Base-by-base conservation (phyloP, 2,797 vertebrate genomes). In the Coluber constrictor region DNA sequence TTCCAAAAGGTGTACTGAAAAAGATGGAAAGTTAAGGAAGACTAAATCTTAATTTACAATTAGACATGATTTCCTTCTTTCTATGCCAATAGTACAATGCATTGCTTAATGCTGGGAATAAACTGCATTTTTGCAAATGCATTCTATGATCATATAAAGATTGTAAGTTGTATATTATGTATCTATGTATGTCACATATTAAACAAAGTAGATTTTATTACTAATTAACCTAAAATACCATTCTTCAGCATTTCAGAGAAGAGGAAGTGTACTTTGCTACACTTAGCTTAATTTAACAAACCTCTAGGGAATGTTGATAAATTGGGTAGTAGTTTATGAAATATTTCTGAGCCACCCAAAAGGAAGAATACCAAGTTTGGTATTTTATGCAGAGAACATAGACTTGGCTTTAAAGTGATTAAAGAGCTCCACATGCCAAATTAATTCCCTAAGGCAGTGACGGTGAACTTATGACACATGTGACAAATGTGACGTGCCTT, bases 1-100 rank as follows among this genome's bases (percentile, higher is more conserved):
- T 99, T 99, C 99, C 99, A 99, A 96, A 99, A 99, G 0, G 99
- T 99, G 95, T 99, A 99, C 99, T 99, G 95, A 94, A 96, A 97
- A 29, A 95, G 1, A 95, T 18, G 74, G 63, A n/a, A 90, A 66
- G 90, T 83, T 43, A 16, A 1, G 9, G 59, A 93, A 15, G 0
- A 0, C 55, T 94, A 83, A 25, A 83, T 25, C 74, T 83, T 47
- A 47, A 83, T 47, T 83, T 47, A 12, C 37, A 11, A 83, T 83
- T 83, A 83, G 29, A 56, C 20, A 60, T 16, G 9, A 54, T 43
- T 57, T 66, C 16, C 3, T 60, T 47, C 87, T 90, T 43, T 63
- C 32, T 70, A 20, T 27, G 29, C 70, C 51, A 86, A 25, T 86
- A 83, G 23, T 16, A 66, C 25, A 79, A 15, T 23, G 70, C 57